Conservation (phyloP, 2,888 invertebrate genomes). For the Chironomus riparius region DNA sequence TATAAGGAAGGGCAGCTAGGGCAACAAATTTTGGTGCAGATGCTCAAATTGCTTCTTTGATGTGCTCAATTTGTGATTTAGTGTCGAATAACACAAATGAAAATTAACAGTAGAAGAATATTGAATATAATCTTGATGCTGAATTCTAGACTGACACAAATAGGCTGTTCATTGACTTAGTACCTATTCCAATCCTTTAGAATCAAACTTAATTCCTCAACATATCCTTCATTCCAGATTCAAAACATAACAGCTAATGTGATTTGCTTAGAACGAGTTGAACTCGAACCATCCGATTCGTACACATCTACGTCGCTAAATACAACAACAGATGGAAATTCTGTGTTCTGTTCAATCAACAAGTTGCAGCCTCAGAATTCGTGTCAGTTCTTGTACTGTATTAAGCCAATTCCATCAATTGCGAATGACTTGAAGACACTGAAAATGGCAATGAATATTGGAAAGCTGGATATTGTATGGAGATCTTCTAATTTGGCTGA, state of each 20-base stretch:
- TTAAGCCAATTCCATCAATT: constrained; percentile 70
- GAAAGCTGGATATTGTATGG: constrained; percentile 98
- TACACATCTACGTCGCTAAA: constrained; percentile 75
- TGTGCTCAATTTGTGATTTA: too few species aligned
- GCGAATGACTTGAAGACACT: constrained; percentile 67
- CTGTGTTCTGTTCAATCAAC: constrained; percentile 70
- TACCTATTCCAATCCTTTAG: too few species aligned
- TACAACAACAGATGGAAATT: constrained; percentile 53
- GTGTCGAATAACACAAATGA: too few species aligned
- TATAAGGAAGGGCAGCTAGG: too few species aligned
- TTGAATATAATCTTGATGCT: too few species aligned
- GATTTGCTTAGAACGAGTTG: constrained; percentile 89
- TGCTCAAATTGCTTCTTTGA: too few species aligned
- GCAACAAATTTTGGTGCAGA: too few species aligned
- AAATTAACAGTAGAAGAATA: too few species aligned
- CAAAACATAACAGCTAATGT: constrained; percentile 91
- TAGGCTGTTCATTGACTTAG: too few species aligned
- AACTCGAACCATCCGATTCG: constrained; percentile 82
- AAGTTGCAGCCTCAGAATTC: constrained; percentile 82
- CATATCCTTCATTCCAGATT: constrained; percentile 45
- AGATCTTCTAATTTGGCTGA: constrained; percentile 94
- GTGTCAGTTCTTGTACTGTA: constrained; percentile 89
- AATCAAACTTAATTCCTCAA: too few species aligned
- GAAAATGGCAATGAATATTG: constrained; percentile 78
- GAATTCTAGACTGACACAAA: too few species aligned